Evolutionary conservation across 2,888 invertebrate species (phyloP).

Genomic region (Crossocerus cetratus): DNA sequence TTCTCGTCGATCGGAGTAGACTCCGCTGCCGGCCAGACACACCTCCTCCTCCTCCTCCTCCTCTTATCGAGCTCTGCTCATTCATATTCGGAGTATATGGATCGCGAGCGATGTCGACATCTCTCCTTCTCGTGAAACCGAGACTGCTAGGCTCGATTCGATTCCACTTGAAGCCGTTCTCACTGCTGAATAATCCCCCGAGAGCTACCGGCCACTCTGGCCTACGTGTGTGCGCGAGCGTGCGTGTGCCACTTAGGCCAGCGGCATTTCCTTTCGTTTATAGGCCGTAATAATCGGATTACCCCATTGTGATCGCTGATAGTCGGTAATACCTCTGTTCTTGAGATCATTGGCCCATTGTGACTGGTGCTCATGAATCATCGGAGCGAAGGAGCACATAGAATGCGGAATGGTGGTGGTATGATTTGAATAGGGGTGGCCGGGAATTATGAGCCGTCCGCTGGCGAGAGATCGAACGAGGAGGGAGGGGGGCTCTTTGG

Average conservation of each 20-base stretch:
- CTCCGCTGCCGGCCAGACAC: conserved; percentile 23
- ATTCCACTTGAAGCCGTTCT: not conserved
- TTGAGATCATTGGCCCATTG: conserved; percentile 4
- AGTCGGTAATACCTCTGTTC: conserved; percentile 1
- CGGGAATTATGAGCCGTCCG: conserved; percentile 1
- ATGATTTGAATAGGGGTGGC: not conserved
- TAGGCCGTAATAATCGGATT: no score
- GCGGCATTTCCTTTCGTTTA: no score
- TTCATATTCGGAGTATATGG: conserved; percentile 15
- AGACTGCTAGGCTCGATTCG: conserved; percentile 6
- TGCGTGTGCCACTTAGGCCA: no score
- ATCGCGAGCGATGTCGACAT: conserved; percentile 26
- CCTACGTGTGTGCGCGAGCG: no score
- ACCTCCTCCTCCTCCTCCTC: conserved; percentile 7
- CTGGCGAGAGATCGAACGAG: conserved; percentile 36
- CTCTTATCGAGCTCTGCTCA: conserved; percentile 14
- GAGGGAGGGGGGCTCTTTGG: conserved; percentile 1
- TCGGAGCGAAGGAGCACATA: not conserved
- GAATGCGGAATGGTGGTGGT: not conserved
- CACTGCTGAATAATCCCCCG: not conserved
- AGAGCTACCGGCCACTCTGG: not conserved
- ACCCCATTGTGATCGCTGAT: conserved; percentile 2
- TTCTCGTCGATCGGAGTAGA: conserved; percentile 21
- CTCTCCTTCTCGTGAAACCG: not conserved
- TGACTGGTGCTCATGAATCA: not conserved